Base-by-base conservation (phyloP, 2,797 vertebrate species). In the Fratercula arctica region DNA sequence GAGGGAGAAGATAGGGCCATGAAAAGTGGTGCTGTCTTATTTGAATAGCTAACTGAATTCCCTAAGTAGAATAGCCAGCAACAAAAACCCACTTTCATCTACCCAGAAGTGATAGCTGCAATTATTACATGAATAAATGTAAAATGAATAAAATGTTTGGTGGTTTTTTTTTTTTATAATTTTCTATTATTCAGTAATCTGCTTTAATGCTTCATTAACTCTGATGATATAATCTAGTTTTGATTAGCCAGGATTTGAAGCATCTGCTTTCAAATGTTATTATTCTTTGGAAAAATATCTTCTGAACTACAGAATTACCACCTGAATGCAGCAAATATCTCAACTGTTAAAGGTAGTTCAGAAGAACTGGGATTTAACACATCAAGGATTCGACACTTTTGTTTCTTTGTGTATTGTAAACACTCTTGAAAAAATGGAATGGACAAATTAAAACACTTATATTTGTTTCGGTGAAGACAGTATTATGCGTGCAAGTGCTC, bases 161-260 rank as follows among this genome's bases (percentile, higher is more conserved):
- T 23, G 7, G 4, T 8, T 7, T 25, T 10, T 74, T 24, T 60
- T 85, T 78, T 78, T 57, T 13, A 57, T 70, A 63, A 46, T 24
- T 77, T 67, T 56, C 85, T 39, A 56, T 81, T 93, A 64, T 87
- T 95, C 91, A 66, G 21, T 89, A 89, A 74, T 82, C 85, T 72
- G 35, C 28, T 78, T 94, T 93, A 97, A 89, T 74, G 59, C 13
- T 85, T 97, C 72, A 81, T 96, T 96, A 93, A 90, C 74, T 93
- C 68, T 88, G 59, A 91, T 91, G 25, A 75, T 87, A 66, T 66
- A 96, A 95, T 83, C 35, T 60, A 35, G 25, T 86, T 91, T 83
- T 91, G 63, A 83, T 94, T 77, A 91, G n/a, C 16, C 19, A 48
- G 46, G 35, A 57, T 78, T 53, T 77, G 68, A 91, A 79, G 51